Conservation (phyloP, 2,888 invertebrate genomes). For the Entomobrya multifasciata region DNA sequence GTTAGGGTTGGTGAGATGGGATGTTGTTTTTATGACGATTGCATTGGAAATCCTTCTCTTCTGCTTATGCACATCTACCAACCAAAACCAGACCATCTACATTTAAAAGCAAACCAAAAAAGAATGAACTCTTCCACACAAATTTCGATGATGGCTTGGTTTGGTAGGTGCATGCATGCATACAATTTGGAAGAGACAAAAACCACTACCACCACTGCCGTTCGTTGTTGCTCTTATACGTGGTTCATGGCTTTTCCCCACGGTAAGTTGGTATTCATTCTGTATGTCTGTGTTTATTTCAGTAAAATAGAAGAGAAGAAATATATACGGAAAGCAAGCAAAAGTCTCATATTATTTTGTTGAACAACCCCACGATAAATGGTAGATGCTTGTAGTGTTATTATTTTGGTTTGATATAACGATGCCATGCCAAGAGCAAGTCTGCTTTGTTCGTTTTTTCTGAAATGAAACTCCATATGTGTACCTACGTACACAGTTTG, state of each 20-base stretch:
- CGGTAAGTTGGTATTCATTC: no score
- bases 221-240: constrained; percentile 14
- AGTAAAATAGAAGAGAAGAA: not conserved
- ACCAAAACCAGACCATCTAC: not conserved
- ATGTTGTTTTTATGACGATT: no score
- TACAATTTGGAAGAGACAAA: constrained; percentile 38
- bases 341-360: constrained; percentile 30
- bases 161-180: constrained; percentile 15
- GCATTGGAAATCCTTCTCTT: not conserved
- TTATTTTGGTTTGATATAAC: not conserved
- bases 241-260: constrained; percentile 43
- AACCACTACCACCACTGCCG: constrained; percentile 51
- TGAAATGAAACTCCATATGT: constrained; percentile 45
- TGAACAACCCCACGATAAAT: constrained; percentile 27
- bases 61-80: no score
- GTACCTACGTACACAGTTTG: not conserved
- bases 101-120: constrained; percentile 8
- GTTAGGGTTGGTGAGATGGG: not conserved
- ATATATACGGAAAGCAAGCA: constrained; percentile 11
- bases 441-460: constrained; percentile 43
- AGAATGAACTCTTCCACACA: constrained; percentile 62
- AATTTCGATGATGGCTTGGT: no score
- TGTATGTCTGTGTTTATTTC: no score
- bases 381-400: not conserved
- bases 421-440: constrained; percentile 1